Evolutionary conservation across 2,888 invertebrate genomes (phyloP).

Genomic region (Acronicta psi): DNA sequence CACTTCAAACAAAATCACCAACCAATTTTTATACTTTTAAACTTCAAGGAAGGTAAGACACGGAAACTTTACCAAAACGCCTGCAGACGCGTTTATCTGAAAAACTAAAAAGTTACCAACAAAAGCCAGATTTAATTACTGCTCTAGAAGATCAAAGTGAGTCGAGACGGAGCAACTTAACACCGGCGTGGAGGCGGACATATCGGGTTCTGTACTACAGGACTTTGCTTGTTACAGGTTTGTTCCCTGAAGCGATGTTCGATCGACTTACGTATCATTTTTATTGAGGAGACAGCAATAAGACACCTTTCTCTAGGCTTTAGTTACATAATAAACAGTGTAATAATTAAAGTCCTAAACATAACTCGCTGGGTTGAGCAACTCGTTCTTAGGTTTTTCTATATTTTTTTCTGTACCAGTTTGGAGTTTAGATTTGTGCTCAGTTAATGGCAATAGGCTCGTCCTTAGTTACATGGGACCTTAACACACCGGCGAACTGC

Average conservation of each 20-base stretch:
- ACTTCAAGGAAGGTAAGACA: conserved; percentile 27
- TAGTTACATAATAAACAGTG: too few species aligned
- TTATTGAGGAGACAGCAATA: neutral
- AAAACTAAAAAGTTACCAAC: conserved; percentile 60
- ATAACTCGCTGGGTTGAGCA: too few species aligned
- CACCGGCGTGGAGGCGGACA: conserved; percentile 60
- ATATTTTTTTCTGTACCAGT: too few species aligned
- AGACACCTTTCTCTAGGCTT: neutral
- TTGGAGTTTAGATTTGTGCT: too few species aligned
- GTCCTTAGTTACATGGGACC: too few species aligned
- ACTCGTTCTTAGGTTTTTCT: too few species aligned
- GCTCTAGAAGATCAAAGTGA: conserved; percentile 69
- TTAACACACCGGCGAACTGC: too few species aligned
- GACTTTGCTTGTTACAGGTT: conserved; percentile 33
- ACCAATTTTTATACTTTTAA: conserved; percentile 15
- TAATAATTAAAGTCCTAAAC: too few species aligned
- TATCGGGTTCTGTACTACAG: conserved; percentile 51
- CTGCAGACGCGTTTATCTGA: conserved; percentile 47
- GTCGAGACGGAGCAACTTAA: conserved; percentile 61
- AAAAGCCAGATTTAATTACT: conserved; percentile 72
- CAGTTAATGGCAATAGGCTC: too few species aligned
- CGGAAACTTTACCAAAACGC: conserved; percentile 36
- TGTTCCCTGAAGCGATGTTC: conserved; percentile 5
- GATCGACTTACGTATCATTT: conserved; percentile 21
- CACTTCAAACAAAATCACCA: neutral